These are phyloP conservation scores for Amaurobius ferox DNA, from an alignment of 2,888 invertebrate genomes.

Conservation along the genomic window DNA sequence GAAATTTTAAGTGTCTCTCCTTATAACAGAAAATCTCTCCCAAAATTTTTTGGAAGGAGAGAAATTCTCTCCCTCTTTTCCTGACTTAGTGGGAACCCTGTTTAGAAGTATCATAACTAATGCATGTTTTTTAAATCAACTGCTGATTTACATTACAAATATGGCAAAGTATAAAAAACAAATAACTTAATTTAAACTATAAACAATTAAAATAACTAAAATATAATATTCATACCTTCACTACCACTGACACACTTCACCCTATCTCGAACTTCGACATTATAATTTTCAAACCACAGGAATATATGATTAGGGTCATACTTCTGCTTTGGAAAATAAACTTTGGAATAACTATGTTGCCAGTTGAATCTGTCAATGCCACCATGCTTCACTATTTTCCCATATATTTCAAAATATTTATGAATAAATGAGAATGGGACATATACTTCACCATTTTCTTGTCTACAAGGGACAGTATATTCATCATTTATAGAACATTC, in stretches of 20 bases:
- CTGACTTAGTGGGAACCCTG: no score
- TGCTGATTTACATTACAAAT: no score
- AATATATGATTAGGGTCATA: slow-evolving; percentile 94
- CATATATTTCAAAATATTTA: slow-evolving; percentile 95
- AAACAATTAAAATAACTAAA: no score
- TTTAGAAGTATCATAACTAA: no score
- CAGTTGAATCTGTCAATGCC: slow-evolving; percentile 92
- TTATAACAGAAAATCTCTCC: no score
- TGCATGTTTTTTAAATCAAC: no score
- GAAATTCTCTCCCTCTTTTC: no score
- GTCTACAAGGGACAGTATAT: slow-evolving; percentile 86
- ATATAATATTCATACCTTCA: no score
- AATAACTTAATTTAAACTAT: no score
- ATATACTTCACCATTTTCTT: slow-evolving; percentile 88
- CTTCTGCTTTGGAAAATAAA: slow-evolving; percentile 90
- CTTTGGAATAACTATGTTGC: slow-evolving; percentile 95
- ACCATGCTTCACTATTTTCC: slow-evolving; percentile 84
- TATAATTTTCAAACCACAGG: slow-evolving; percentile 98
- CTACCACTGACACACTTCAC: slow-evolving; percentile 96
- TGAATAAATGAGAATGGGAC: slow-evolving; percentile 94
- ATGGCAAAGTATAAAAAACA: no score
- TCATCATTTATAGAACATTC: slow-evolving; percentile 91
- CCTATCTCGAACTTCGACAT: slow-evolving; percentile 95
- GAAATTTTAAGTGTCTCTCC: no score
- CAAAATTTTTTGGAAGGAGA: no score